Percentiles rank a stretch among this genome's conserved stretches.
Evolutionary conservation across 2,113 vertebrate genomes (phyloP).

Genomic region (Strix aluco): DNA sequence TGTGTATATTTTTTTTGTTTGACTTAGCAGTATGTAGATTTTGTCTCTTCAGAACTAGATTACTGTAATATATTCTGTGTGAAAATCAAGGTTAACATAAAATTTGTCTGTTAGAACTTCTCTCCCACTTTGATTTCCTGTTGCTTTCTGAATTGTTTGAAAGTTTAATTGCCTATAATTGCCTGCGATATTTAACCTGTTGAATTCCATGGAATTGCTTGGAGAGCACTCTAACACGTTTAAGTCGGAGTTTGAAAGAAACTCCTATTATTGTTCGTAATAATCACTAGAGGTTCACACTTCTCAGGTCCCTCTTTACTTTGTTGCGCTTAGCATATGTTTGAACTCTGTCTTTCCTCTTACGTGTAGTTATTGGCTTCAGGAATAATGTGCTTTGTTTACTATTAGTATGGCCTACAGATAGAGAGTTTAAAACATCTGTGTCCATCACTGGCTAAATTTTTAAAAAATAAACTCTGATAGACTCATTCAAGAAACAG

Average conservation of each 20-base stretch:
- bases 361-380: neutral
- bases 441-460: neutral
- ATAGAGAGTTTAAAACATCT: neutral
- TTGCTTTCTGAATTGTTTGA: neutral
- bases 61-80: neutral
- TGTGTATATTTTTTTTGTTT: neutral
- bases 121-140: neutral
- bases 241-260: neutral
- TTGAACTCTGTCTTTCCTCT: neutral
- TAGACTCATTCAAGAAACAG: neutral
- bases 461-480: neutral
- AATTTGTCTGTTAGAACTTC: neutral
- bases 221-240: neutral
- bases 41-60: neutral
- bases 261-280: neutral
- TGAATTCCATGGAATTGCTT: neutral
- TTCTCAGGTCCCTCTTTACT: neutral
- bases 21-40: neutral
- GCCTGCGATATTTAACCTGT: neutral
- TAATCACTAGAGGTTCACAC: neutral
- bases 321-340: neutral
- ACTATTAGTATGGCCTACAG: neutral
- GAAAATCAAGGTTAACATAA: neutral
- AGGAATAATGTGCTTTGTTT: neutral
- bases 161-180: neutral